Evolutionary conservation across 1,140 invertebrate species (phyloP), one percentile per base, ranked within the genome.

Genomic region (Drosophila burlai): DNA sequence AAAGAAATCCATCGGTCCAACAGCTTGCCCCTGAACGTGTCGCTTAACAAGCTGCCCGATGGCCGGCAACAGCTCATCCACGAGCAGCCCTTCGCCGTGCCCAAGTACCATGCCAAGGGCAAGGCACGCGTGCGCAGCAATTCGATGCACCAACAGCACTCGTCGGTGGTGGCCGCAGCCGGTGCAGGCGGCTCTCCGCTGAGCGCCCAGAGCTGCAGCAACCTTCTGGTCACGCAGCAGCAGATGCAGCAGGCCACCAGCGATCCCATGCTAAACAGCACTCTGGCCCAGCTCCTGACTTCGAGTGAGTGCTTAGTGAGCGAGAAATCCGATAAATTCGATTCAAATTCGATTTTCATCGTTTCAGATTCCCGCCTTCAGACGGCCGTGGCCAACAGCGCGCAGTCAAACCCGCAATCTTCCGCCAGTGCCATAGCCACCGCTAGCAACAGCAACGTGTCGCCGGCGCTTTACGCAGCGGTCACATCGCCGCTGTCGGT

Each of bases 1-100:
- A 93, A 93, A 47, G 94, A 95, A 74, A 94, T 94, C 83, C 94
- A 93, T 87, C 93, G 94, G 16, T 95, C 94, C 50, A 94, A 95
- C 79, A 95, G 94, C 82, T 71, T 95, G 72, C 94, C 94, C 5
- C 82, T 95, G n/a, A 94, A 94, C 66, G 93, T 94, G 2, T 80
- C 92, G 16, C 57, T 93, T 0, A 82, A 83, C 52, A 92, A 93
- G 58, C 63, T 92, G 1, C 69, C 83, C 21, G 76, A 83, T 31
- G 78, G 68, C 36, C 64, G 83, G 24, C 85, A 79, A 21, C 59
- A 79, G 31, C 54, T 64, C 21, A 18, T 74, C 24, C 77, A 52
- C 18, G 79, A 81, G 1, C 67, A 85, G 36, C 75, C 84, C 42
- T 93, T 93, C 29, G 89, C 77, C 15, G 78, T 93, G 47, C 92